Percentiles rank a stretch among this genome's conserved stretches.
Conservation (phyloP, 2,113 vertebrate genomes). For the Porphyrio hochstetteri region DNA sequence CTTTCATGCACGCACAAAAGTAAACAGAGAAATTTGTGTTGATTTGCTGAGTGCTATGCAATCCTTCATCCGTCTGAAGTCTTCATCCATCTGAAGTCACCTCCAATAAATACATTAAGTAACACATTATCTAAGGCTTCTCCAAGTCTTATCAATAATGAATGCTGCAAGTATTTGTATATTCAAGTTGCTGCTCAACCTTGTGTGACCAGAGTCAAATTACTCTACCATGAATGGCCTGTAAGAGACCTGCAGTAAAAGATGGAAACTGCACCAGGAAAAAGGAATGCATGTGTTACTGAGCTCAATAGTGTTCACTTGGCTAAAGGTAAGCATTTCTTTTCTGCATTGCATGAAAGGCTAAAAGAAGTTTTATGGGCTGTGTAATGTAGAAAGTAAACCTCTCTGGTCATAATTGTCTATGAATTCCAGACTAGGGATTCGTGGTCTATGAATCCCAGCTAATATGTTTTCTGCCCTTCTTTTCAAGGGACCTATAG, state of each 20-base stretch:
- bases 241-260: not conserved
- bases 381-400: constrained; percentile 37
- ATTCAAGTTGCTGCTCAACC: constrained; percentile 17
- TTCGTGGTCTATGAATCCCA: not conserved
- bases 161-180: constrained; percentile 20
- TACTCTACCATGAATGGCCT: not conserved
- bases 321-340: not conserved
- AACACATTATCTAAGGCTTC: constrained; percentile 24
- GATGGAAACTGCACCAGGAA: not conserved
- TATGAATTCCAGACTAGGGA: constrained; percentile 12
- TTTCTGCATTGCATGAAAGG: not conserved
- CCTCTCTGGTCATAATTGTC: not conserved
- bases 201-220: constrained; percentile 27
- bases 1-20: not conserved
- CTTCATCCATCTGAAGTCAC: not conserved
- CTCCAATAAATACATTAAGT: constrained; percentile 14
- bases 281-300: not conserved
- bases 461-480: not conserved
- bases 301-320: not conserved
- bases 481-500: not conserved
- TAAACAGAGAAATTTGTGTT: not conserved
- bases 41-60: constrained; percentile 12
- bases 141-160: constrained; percentile 32
- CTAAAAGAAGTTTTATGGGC: constrained; percentile 15
- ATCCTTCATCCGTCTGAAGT: not conserved